Conservation (phyloP, 2,113 vertebrate genomes). For the Leucosticte australis region DNA sequence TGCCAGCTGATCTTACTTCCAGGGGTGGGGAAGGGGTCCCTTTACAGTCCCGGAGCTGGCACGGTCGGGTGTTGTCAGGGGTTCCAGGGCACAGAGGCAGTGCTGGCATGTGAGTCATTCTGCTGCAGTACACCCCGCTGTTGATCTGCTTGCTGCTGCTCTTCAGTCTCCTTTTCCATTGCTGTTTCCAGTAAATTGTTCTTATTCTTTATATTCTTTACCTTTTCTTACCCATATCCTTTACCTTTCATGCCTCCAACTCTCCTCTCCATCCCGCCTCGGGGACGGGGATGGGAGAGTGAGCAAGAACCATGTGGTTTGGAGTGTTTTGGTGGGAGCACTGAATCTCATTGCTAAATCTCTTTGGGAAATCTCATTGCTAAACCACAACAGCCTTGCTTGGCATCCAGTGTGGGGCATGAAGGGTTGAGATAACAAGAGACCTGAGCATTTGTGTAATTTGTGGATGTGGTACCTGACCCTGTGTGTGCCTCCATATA, state of each 20-base stretch:
- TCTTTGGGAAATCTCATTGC: background rate
- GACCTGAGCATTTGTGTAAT: background rate
- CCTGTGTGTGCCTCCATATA: too few relatives aligned
- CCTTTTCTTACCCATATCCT: background rate
- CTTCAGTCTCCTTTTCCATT: background rate
- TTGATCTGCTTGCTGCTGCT: too few relatives aligned
- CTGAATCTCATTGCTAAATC: background rate
- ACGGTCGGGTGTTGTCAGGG: accelerated
- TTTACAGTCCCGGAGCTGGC: accelerated
- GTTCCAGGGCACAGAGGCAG: accelerated
- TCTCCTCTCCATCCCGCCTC: background rate
- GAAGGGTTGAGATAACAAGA: background rate
- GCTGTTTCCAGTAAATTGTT: background rate
- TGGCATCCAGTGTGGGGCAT: too few relatives aligned
- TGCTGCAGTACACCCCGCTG: too few relatives aligned
- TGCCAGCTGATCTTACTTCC: background rate
- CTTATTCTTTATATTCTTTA: too few relatives aligned
- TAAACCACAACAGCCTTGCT: background rate
- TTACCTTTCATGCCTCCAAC: background rate
- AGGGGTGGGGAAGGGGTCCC: background rate
- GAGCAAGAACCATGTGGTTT: background rate
- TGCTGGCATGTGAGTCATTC: too few relatives aligned
- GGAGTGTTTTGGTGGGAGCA: background rate
- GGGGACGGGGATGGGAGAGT: background rate
- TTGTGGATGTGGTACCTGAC: background rate